Base-by-base conservation (phyloP, 2,797 vertebrate genomes). In the Mus spretus region DNA sequence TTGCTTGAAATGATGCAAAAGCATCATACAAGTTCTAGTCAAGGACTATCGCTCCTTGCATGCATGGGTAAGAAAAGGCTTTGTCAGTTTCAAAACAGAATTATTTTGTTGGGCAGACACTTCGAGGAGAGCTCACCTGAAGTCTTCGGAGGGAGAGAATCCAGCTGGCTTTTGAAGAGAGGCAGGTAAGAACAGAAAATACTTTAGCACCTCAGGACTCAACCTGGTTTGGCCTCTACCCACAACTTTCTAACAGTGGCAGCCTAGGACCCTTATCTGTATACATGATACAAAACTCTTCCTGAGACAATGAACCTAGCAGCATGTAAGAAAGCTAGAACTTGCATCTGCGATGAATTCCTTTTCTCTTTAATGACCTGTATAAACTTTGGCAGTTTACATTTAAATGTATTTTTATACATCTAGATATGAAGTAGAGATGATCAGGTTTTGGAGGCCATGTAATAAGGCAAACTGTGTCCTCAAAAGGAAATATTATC, bases 81-180 rank as follows among this genome's bases (percentile, higher is more conserved):
- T 89, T 83, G 47, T 92, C 31, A 70, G 40, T 87, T 88, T 92
- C 80, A 47, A 95, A 78, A 80, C 61, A 61, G 31, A 74, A 83
- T 87, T 91, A 26, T 77, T 82, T 90, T 88, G 50, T 47, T 89
- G 63, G 63, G 20, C 26, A 85, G 81, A 65, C 26, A 88, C 31
- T 81, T 91, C 20, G 53, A n/a, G 65, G 84, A 90, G 47, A 55
- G 70, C 37, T 63, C 22, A 77, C 31, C 80, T 31, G 44, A 53
- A 83, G 8, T 11, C 84, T 78, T 83, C 47, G 47, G 72, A 89
- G 81, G 28, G 91, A 80, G 50, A 26, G 55, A 90, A 79, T 44
- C 91, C n/a, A 28, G 19, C 2, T 34, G 65, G 65, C 47, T 67
- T 59, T 77, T 77, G 87, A 44, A 93, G 79, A 83, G 81, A 63